Evolutionary conservation across 2,888 invertebrate genomes (phyloP).

Genomic region (Lacanobia oleracea): DNA sequence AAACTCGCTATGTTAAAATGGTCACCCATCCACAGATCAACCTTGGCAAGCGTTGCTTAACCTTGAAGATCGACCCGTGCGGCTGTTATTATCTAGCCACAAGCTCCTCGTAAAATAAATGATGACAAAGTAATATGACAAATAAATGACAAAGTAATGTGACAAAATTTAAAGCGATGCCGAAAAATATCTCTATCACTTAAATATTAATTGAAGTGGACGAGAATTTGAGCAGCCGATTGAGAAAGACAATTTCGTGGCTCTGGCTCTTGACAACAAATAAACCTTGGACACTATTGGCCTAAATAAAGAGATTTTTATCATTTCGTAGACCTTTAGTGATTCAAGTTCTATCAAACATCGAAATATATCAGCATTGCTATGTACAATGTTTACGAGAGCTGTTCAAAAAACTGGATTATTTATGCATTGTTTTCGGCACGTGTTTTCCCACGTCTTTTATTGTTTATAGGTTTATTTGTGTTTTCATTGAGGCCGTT

Average conservation of each 20-base stretch:
- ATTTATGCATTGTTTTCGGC: slow-evolving; percentile 25
- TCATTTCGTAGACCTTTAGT: neutral
- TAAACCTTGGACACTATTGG: slow-evolving; percentile 19
- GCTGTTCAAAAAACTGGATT: slow-evolving; percentile 25
- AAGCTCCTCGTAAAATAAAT: no score
- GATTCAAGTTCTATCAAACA: slow-evolving; percentile 1
- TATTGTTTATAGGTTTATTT: slow-evolving; percentile 31
- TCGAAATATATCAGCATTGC: neutral
- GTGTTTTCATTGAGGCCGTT: slow-evolving; percentile 28
- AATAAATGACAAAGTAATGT: no score
- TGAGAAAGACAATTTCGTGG: slow-evolving; percentile 31
- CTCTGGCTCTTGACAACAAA: slow-evolving; percentile 18
- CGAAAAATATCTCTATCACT: slow-evolving; percentile 26
- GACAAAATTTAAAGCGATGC: no score
- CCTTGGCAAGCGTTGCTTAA: no score
- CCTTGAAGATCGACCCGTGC: no score
- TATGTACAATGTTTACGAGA: slow-evolving; percentile 5
- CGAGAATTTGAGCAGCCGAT: slow-evolving; percentile 31
- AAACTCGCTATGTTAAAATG: no score
- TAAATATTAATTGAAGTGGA: slow-evolving; percentile 22
- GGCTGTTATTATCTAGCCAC: no score
- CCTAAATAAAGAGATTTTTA: slow-evolving; percentile 19
- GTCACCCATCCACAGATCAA: no score
- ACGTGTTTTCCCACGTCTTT: slow-evolving; percentile 31
- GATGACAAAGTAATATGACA: no score